Base-by-base conservation (phyloP, 2,888 invertebrate species). In the Drosophila demipolita region DNA sequence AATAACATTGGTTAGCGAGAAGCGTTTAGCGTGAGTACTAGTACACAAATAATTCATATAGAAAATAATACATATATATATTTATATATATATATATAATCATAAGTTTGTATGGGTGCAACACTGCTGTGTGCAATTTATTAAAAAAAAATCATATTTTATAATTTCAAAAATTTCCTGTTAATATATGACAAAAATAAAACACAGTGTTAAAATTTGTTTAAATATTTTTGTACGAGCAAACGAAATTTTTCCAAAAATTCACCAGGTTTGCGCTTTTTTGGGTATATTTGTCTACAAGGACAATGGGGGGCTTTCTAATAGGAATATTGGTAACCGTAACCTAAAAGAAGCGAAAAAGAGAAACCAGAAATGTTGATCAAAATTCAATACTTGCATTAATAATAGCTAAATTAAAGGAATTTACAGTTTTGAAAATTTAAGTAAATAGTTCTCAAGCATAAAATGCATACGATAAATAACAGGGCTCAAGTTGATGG, bases 291-390 rank as follows among this genome's bases (percentile, higher is more conserved):
- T 49, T 50, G 55, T 59, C 35, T 60, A 79, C 67, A 74, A 69
- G 86, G 66, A 74, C 69, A 73, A 59, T 1, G 23, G 42, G 72
- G 63, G 23, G 42, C 64, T 71, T 70, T 62, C 66, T 87, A 89
- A 87, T 85, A 83, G 75, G 81, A 73, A 83, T 87, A 85, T 70
- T 76, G 87, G 75, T 87, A 89, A 81, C 87, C 87, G 68, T 84
- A 87, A 85, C 87, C 87, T 87, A 87, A 85, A 77, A 83, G 71
- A 78, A 75, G 71, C 66, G 72, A 74, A 72, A 72, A 82, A 71
- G 61, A 66, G 59, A 68, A 54, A 72, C 58, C 65, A 73, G 29
- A 76, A 75, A 53, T 58, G 36, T 64, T 61, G 54, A 75, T 75
- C 55, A 75, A 63, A 73, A 64, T 53, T 36, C 17, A 69, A 59